phyloP scores from a whole-genome alignment of 2,888 invertebrate species.

The Aspidiotus destructor region DNA sequence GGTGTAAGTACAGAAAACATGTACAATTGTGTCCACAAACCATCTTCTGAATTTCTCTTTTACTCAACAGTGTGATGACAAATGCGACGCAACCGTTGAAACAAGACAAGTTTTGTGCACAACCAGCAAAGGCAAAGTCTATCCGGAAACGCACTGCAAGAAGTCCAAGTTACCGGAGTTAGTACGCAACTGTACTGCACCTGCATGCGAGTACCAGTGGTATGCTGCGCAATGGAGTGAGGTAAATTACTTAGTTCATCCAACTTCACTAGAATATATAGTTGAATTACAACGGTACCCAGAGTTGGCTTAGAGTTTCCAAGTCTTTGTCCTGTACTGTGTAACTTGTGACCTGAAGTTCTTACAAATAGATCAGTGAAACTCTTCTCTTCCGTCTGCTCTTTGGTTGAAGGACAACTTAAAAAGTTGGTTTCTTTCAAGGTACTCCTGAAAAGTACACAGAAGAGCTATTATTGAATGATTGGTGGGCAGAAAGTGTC shows the following conservation, averaged over 20 bases:
- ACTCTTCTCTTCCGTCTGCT: too few species aligned
- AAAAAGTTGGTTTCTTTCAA: too few species aligned
- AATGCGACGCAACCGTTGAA: conserved; percentile 64
- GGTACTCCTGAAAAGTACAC: too few species aligned
- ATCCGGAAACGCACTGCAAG: conserved; percentile 60
- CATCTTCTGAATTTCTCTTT: neutral
- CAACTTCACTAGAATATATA: neutral
- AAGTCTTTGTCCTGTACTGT: too few species aligned
- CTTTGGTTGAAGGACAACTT: too few species aligned
- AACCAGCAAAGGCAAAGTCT: conserved; percentile 57
- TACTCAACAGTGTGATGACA: conserved; percentile 56
- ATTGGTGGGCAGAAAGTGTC: too few species aligned
- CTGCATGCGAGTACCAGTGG: conserved; percentile 71
- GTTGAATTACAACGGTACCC: too few species aligned
- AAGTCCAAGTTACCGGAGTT: conserved; percentile 53
- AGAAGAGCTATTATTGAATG: too few species aligned
- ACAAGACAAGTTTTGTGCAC: conserved; percentile 65
- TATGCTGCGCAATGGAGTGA: conserved; percentile 87
- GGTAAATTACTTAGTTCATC: conserved; percentile 45
- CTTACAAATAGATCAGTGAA: too few species aligned
- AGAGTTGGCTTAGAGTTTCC: too few species aligned
- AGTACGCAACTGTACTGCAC: conserved; percentile 55
- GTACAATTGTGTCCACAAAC: neutral
- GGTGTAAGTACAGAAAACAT: conserved; percentile 51
- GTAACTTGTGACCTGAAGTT: too few species aligned